Base-by-base conservation (phyloP, 1,140 invertebrate genomes). In the Mizuhopecten yessoensis region DNA sequence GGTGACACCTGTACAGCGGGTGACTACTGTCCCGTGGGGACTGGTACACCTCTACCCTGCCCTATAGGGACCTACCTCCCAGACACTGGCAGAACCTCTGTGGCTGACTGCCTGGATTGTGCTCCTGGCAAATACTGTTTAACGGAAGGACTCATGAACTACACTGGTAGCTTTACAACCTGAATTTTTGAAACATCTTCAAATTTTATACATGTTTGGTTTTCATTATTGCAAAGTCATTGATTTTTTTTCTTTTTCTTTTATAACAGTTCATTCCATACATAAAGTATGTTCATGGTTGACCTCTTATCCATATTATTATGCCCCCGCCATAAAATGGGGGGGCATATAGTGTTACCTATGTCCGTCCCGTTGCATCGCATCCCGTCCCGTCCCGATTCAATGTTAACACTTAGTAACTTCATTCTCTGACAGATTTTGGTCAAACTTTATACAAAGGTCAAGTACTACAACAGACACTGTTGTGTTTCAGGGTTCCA, bases 111-210 rank as follows among this genome's bases (percentile, higher is more conserved):
- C 90, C 88, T 95, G 9, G 92, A 94, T 57, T 96, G 96, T 92
- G 94, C 95, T 23, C 94, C 94, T 33, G 96, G 96, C 34, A 93
- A 94, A 86, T 96, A 95, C 91, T 96, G 96, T 92, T 93, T 86
- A 7, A 88, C 91, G 13, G 89, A 91, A 29, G 96, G 96, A 42
- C 92, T 94, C 9, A 90, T 90, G 33, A 95, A 95, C 89, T 93
- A 90, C 33, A 96, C 96, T 91, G 95, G 95, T 95, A 91, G 89
- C 75, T 87, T 17, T 17, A 57, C 9, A 75, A 20, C 42, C 49
- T 57, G 15, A 5, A 17, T 42, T 36, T 9, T 39, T 42, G 34
- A 39, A 88, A 42, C 36, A n/a, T 33, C 2, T 57, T 15, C 20
- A 2, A 20, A 17, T 57, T 39, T 39, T 7, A 11, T 5, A 75